phyloP scores from a whole-genome alignment of 2,797 vertebrate genomes.

The Gobio occitaniae region DNA sequence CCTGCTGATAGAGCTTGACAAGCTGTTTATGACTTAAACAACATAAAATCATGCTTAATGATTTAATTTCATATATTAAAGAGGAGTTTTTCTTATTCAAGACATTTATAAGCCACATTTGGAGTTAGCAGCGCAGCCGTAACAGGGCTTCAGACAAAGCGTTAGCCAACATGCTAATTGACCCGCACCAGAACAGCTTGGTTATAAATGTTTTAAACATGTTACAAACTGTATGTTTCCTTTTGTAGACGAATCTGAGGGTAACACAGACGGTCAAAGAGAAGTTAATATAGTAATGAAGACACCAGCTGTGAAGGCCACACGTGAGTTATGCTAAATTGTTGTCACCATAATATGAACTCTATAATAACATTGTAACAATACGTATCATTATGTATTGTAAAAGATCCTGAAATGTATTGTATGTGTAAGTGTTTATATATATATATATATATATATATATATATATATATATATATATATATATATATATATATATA shows the following conservation, averaged over 20 bases:
- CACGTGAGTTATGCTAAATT: constrained; percentile 76
- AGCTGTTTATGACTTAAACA: not conserved
- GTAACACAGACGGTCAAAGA: constrained; percentile 75
- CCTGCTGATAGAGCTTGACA: not conserved
- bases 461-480: no score
- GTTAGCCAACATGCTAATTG: constrained; percentile 35
- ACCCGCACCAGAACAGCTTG: not conserved
- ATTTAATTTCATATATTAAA: not conserved
- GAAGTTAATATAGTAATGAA: constrained; percentile 75
- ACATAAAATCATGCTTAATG: not conserved
- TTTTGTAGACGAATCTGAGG: constrained; percentile 86
- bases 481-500: no score
- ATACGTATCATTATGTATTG: not conserved
- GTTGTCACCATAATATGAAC: not conserved
- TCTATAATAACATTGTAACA: not conserved
- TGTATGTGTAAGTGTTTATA: no score
- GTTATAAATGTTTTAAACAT: not conserved
- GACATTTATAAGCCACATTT: not conserved
- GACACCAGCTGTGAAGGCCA: constrained; percentile 86
- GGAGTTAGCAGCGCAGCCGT: not conserved
- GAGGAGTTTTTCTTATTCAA: not conserved
- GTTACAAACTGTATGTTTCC: constrained; percentile 43
- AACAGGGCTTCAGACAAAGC: constrained; percentile 24
- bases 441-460: no score
- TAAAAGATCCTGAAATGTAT: no score